Conservation (phyloP, 2,888 invertebrate species). For the Ceriagrion tenellum region DNA sequence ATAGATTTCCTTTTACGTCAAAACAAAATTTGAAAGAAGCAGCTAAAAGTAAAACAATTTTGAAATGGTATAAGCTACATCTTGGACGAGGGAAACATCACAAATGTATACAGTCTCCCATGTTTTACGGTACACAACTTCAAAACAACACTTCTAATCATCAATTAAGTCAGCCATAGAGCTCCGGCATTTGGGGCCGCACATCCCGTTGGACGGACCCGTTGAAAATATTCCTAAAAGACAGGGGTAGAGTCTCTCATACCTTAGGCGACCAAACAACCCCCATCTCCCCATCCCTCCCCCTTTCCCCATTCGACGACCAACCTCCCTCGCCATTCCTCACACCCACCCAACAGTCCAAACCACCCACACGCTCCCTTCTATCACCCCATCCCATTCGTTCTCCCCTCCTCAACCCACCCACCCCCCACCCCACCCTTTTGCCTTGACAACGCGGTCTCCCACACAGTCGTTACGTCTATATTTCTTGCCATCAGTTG, state of each 20-base stretch:
- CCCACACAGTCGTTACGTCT: constrained; percentile 63
- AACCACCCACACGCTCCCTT: not conserved
- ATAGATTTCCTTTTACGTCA: no score
- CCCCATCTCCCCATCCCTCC: not conserved
- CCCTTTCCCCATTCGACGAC: not conserved
- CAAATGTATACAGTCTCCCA: no score
- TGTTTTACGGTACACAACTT: no score
- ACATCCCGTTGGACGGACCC: constrained; percentile 23
- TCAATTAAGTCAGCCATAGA: not conserved
- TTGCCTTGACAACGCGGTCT: constrained; percentile 46
- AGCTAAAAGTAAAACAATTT: no score
- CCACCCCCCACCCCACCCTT: not conserved
- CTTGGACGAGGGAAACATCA: no score
- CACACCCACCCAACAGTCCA: no score
- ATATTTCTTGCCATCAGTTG: constrained; percentile 56
- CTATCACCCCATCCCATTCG: not conserved
- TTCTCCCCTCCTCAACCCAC: not conserved
- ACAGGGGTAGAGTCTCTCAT: constrained; percentile 40
- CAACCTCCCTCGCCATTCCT: not conserved
- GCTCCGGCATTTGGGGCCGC: not conserved
- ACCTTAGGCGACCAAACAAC: constrained; percentile 44
- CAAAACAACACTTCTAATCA: not conserved
- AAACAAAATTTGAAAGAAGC: no score
- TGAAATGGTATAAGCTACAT: no score
- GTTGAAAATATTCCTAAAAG: not conserved